phyloP scores from a whole-genome alignment of 2,888 invertebrate species.

The Hydriomena furcata region DNA sequence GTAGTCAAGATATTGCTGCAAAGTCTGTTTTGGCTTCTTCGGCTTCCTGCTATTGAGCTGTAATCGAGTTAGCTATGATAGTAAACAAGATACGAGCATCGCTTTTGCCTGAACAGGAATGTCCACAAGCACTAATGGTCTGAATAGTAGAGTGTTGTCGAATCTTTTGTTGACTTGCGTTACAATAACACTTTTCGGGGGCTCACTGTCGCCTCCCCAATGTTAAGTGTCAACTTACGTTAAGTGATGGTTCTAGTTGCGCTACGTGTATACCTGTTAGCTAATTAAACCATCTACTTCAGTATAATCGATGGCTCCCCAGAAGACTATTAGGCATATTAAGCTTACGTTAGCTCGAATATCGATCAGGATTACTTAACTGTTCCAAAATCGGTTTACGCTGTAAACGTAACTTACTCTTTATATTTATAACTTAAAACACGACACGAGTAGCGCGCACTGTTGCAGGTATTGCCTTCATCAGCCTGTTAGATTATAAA shows the following conservation, averaged over 20 bases:
- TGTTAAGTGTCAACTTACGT: no score
- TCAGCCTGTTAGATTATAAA: no score
- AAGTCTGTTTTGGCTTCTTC: slow-evolving; percentile 14
- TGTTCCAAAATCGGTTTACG: slow-evolving; percentile 21
- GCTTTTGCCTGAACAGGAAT: slow-evolving; percentile 4
- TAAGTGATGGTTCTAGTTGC: no score
- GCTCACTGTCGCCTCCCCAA: no score
- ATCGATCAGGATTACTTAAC: slow-evolving; percentile 23
- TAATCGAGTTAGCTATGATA: slow-evolving; percentile 9
- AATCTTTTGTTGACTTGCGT: slow-evolving; percentile 10
- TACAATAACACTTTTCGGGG: slow-evolving; percentile 1
- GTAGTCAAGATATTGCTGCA: not conserved
- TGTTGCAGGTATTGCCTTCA: no score
- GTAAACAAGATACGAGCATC: slow-evolving; percentile 12
- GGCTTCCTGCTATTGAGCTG: slow-evolving; percentile 9
- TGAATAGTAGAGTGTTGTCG: slow-evolving; percentile 10
- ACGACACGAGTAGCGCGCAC: no score
- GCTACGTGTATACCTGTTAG: no score
- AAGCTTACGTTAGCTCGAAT: not conserved
- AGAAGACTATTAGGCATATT: not conserved
- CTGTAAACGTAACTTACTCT: slow-evolving; percentile 27
- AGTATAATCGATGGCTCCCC: no score
- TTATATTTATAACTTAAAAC: no score
- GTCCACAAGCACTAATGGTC: slow-evolving; percentile 11
- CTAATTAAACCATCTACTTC: no score